phyloP scores from a whole-genome alignment of 1,140 invertebrate genomes.

The Aphidius gifuensis region DNA sequence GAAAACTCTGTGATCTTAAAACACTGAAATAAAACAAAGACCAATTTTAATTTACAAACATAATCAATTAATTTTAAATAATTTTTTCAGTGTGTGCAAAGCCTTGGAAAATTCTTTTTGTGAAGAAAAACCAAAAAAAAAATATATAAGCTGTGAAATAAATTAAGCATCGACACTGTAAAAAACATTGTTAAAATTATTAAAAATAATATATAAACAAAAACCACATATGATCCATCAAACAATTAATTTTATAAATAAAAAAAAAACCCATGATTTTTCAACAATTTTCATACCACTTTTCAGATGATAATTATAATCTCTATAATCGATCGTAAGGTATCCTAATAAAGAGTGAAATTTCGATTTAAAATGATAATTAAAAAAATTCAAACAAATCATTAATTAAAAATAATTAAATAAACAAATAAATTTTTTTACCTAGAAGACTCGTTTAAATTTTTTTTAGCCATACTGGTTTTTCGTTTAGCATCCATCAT shows the following conservation, averaged over 20 bases:
- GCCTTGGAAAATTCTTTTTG: background rate
- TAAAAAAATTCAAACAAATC: constrained; percentile 21
- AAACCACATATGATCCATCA: constrained; percentile 25
- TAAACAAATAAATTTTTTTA: constrained; percentile 20
- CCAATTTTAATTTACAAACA: background rate
- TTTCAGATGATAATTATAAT: constrained; percentile 32
- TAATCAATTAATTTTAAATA: constrained; percentile 5
- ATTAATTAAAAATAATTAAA: constrained; percentile 13
- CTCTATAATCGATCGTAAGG: constrained; percentile 44
- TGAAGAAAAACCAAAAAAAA: background rate
- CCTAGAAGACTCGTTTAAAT: constrained; percentile 38
- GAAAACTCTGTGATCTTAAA: constrained; percentile 59
- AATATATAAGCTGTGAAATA: background rate
- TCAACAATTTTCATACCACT: constrained; percentile 32
- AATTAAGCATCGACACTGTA: background rate
- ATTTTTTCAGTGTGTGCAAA: too few species aligned
- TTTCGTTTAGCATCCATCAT: constrained; percentile 68
- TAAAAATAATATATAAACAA: background rate
- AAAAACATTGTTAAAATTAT: constrained; percentile 6
- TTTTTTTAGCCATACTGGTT: constrained; percentile 37
- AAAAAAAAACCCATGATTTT: constrained; percentile 12
- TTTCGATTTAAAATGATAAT: constrained; percentile 25
- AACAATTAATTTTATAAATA: background rate
- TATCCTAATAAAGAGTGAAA: constrained; percentile 40
- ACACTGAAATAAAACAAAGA: constrained; percentile 46